A percentile compares a stretch with the other conserved stretches of the same genome.
Evolutionary conservation across 2,888 invertebrate genomes (phyloP).

Genomic region (Hyppa rectilinea): DNA sequence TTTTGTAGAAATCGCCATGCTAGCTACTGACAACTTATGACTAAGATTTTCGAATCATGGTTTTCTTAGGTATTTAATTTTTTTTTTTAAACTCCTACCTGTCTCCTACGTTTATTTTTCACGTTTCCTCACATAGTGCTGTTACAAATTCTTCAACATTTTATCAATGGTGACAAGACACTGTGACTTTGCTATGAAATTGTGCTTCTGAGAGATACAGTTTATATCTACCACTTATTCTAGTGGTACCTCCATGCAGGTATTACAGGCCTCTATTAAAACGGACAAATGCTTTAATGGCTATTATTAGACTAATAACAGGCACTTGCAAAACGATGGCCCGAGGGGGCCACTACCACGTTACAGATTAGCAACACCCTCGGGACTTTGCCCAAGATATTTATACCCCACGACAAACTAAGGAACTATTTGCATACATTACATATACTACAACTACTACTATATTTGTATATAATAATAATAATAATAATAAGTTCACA

Average conservation of each 20-base stretch:
- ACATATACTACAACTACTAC: too few species aligned
- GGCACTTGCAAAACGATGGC: slow-evolving; percentile 45
- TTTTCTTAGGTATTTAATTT: too few species aligned
- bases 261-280: slow-evolving; percentile 36
- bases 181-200: not conserved
- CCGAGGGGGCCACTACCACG: slow-evolving; percentile 45
- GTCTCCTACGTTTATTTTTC: not conserved
- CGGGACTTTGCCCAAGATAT: slow-evolving; percentile 46
- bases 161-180: not conserved
- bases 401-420: slow-evolving; percentile 37
- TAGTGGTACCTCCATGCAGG: not conserved
- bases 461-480: too few species aligned
- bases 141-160: not conserved
- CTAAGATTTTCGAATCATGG: not conserved
- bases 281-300: slow-evolving; percentile 40
- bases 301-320: slow-evolving; percentile 44
- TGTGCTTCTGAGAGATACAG: not conserved
- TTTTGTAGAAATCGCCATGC: slow-evolving; percentile 14
- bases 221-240: not conserved
- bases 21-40: not conserved
- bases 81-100: too few species aligned
- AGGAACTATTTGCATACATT: slow-evolving; percentile 42
- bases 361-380: slow-evolving; percentile 54
- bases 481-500: too few species aligned
- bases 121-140: not conserved